Evolutionary conservation across 2,113 vertebrate genomes (phyloP).

Genomic region (Brachypteracias leptosomus): DNA sequence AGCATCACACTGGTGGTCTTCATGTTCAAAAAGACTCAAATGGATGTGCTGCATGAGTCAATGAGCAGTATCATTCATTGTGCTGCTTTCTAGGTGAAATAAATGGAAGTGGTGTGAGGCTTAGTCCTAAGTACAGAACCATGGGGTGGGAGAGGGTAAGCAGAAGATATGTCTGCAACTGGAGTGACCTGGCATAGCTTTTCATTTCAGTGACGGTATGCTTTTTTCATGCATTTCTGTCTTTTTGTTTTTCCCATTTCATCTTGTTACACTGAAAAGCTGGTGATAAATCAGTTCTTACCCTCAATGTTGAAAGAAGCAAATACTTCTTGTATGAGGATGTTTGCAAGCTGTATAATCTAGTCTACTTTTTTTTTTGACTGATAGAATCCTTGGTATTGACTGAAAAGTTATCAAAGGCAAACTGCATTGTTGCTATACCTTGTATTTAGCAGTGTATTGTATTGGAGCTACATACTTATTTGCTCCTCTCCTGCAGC

Average conservation of each 20-base stretch:
- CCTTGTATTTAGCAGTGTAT: not conserved
- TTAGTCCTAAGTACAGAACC: not conserved
- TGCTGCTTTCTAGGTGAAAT: not conserved
- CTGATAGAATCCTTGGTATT: not conserved
- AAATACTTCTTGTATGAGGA: not conserved
- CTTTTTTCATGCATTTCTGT: not conserved
- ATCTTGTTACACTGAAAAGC: not conserved
- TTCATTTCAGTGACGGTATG: not conserved
- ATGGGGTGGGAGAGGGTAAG: not conserved
- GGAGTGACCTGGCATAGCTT: not conserved
- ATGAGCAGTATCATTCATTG: not conserved
- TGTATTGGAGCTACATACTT: not conserved
- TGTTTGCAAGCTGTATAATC: not conserved
- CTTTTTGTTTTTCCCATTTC: accelerated
- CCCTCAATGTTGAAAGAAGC: not conserved
- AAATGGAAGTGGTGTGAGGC: not conserved
- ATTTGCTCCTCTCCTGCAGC: not conserved
- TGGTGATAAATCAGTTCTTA: not conserved
- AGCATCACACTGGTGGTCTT: not conserved
- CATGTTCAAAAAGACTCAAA: not conserved
- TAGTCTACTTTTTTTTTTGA: not conserved
- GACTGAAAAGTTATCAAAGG: not conserved
- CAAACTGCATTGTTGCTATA: not conserved
- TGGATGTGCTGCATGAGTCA: not conserved
- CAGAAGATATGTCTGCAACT: not conserved